phyloP scores from a whole-genome alignment of 2,113 vertebrate species.

The Oreotragus oreotragus region DNA sequence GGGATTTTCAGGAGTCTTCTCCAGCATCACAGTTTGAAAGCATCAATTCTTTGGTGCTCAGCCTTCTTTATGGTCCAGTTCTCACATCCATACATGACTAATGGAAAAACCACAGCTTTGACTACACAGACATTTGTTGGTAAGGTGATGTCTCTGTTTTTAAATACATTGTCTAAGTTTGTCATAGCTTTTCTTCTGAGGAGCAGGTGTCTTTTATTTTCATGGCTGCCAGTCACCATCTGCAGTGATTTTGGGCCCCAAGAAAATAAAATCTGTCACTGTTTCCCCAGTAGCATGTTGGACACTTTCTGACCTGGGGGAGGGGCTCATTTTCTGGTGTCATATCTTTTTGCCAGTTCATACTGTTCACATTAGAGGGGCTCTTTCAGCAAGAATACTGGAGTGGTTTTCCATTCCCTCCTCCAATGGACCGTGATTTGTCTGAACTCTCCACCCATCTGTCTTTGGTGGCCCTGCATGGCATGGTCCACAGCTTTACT shows the following conservation, averaged over 20 bases:
- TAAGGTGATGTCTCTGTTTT: neutral
- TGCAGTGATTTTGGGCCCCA: neutral
- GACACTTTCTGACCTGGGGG: neutral
- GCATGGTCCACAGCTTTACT: neutral
- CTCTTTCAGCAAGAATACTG: neutral
- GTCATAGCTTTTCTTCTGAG: neutral
- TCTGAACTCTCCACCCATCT: neutral
- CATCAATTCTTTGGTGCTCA: neutral
- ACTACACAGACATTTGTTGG: neutral
- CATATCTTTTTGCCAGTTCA: neutral
- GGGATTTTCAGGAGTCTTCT: neutral
- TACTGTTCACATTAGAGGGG: neutral
- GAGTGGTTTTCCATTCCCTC: neutral
- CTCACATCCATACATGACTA: neutral
- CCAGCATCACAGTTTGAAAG: rapidly evolving
- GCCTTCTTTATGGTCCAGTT: neutral
- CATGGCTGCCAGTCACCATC: neutral
- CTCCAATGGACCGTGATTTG: neutral
- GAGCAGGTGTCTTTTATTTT: neutral
- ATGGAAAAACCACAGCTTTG: neutral
- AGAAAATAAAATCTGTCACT: neutral
- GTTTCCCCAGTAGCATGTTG: neutral
- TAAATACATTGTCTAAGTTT: neutral
- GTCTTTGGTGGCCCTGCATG: neutral
- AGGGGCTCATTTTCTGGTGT: neutral